Evolutionary conservation across 2,888 invertebrate species (phyloP), one percentile per base, ranked within the genome.

Genomic region (Malachius bipustulatus): DNA sequence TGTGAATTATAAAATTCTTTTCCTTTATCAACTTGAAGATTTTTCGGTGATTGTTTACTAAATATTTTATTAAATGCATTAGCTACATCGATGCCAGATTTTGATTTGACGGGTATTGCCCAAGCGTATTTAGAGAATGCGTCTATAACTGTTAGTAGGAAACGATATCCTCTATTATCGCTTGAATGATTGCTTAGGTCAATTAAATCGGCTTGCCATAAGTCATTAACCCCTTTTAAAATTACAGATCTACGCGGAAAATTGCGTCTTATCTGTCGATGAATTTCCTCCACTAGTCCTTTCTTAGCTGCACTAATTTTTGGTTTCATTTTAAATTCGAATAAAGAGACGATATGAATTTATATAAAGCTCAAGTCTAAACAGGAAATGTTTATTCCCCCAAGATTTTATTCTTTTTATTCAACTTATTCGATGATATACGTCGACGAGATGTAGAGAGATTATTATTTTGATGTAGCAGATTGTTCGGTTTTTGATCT

Each of bases 161-260:
- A 56, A 38, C 48, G 49, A 37, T 42, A 51, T 4, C 48, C 50
- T 27, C 49, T 53, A 39, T 56, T 59, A 19, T 41, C 33, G 15
- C 38, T 40, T 14, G 53, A 32, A 51, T 51, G 54, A 3, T 42
- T 36, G 15, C 36, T 38, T 52, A 57, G 54, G 36, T 55, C 53
- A 14, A 54, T 58, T 9, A 62, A 47, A 52, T 63, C 62, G 14
- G 54, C 55, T 50, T 62, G 60, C 57, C 55, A 59, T 15, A 57
- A 41, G 37, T 63, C 59, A 48, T 57, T 50, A 4, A 61, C 44
- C 31, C 51, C 57, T 42, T 56, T 56, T 16, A 57, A 47, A 12
- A 57, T 46, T 12, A 56, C 55, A 32, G 41, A 36, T 32, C 59
- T 42, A 24, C 58, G 43, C 24, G 43, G 46, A 47, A 58, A 59